Percentiles rank a stretch among this genome's conserved stretches.
Evolutionary conservation across 2,113 vertebrate genomes (phyloP).

Genomic region (Sapayoa aenigma): DNA sequence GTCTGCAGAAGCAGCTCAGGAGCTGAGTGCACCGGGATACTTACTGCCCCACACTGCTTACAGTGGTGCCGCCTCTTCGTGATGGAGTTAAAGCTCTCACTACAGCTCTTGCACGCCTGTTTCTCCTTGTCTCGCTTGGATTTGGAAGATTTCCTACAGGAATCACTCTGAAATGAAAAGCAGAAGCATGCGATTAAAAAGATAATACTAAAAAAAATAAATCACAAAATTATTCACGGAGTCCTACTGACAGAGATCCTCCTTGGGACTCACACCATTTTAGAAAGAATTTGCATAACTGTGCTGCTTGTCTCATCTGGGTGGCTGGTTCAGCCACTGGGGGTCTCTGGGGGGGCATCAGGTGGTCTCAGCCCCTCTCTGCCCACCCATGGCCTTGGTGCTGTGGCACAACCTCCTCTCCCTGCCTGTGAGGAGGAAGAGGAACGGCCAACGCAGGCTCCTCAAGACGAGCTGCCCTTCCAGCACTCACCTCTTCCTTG

Average conservation of each 20-base stretch:
- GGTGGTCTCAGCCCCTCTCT: not conserved
- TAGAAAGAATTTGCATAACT: not conserved
- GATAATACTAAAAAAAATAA: not conserved
- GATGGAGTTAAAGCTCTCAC: conserved; percentile 90
- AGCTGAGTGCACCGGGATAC: not conserved
- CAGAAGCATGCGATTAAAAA: not conserved
- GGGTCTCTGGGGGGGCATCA: not conserved
- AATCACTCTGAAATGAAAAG: conserved; percentile 62
- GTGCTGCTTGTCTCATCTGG: not conserved
- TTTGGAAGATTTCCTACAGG: conserved; percentile 83
- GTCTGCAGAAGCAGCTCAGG: not conserved
- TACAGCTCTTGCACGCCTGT: conserved; percentile 90
- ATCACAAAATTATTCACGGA: not conserved
- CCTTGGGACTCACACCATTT: not conserved
- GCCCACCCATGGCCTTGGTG: not conserved
- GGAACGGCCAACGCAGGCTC: accelerated
- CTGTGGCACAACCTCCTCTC: not conserved
- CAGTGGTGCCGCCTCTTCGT: conserved; percentile 94
- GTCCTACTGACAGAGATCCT: not conserved
- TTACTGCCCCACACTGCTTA: conserved; percentile 90
- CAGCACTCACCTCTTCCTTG: not conserved
- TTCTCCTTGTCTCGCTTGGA: conserved; percentile 90
- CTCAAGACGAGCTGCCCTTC: not conserved
- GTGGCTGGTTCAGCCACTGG: not conserved
- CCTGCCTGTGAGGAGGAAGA: not conserved